Base-by-base conservation (phyloP, 2,797 vertebrate genomes). In the Poeciliopsis presidionis region DNA sequence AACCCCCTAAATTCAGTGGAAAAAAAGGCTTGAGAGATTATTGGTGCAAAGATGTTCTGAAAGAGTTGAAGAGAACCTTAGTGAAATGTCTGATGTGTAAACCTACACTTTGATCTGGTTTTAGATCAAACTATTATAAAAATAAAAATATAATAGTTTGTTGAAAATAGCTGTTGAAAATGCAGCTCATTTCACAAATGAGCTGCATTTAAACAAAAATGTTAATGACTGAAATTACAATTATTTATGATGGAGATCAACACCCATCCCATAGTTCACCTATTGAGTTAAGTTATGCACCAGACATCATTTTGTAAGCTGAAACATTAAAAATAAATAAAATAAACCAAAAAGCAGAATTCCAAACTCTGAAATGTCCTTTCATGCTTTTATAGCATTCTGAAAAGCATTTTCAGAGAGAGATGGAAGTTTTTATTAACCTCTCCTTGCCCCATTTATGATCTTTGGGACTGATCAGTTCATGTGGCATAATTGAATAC, bases 1-100 rank as follows among this genome's bases (percentile, higher is more conserved):
- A 81, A 76, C 25, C 41, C 11, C 13, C 72, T 9, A 41, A 84
- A 71, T 88, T 43, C 53, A 39, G 46, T 71, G 13, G 79, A 76
- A 75, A 1, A 0, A 57, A 43, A 5, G 3, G 53, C 28, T 49
- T 49, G 18, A 20, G 18, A 72, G 14, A 30, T 45, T 72, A 36
- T 65, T 39, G 47, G 8, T 47, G 6, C 8, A 0, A 1, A 46
- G 25, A 28, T 20, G 51, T 65, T 18, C 14, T 57, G 20, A 2
- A 59, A 18, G 20, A 18, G 69, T 13, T 59, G 74, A 9, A 18
- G 2, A 53, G 1, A 77, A 14, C 25, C 22, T 1, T 67, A 18
- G 72, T 85, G 75, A 74, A 75, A 67, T 45, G 74, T 36, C 28
- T 47, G 4, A 33, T 46, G 59, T 6, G 13, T 65, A 61, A 76